Percentiles rank a stretch among this genome's conserved stretches.
Evolutionary conservation across 2,888 invertebrate genomes (phyloP).

Genomic region (Hoplodrina blanda): DNA sequence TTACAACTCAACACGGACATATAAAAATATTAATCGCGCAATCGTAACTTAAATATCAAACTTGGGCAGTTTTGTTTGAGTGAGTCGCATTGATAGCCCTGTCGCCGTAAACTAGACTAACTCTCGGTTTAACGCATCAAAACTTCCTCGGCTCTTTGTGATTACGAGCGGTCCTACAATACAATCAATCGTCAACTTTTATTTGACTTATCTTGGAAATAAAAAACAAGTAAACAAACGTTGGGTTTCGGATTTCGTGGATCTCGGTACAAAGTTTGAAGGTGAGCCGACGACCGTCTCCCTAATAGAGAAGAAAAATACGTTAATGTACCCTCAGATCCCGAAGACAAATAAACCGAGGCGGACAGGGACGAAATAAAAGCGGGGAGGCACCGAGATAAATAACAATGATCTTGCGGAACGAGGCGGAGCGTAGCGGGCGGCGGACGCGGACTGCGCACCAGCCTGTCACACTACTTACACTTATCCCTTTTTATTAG

Average conservation of each 20-base stretch:
- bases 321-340: slow-evolving; percentile 90
- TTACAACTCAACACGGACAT: slow-evolving; percentile 66
- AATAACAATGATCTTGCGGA: slow-evolving; percentile 88
- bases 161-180: slow-evolving; percentile 83
- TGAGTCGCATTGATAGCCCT: slow-evolving; percentile 69
- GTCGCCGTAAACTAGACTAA: slow-evolving; percentile 73
- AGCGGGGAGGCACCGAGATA: slow-evolving; percentile 85
- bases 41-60: slow-evolving; percentile 74
- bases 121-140: slow-evolving; percentile 78
- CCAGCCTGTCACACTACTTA: slow-evolving; percentile 75
- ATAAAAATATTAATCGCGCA: slow-evolving; percentile 70
- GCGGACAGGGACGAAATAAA: slow-evolving; percentile 88
- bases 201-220: slow-evolving; percentile 87
- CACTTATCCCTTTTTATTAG: slow-evolving; percentile 76
- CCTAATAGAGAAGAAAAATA: slow-evolving; percentile 91
- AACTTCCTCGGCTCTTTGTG: slow-evolving; percentile 75
- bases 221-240: slow-evolving; percentile 87
- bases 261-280: slow-evolving; percentile 85
- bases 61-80: slow-evolving; percentile 71
- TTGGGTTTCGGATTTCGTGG: slow-evolving; percentile 79
- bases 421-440: slow-evolving; percentile 65
- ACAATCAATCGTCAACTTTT: slow-evolving; percentile 90
- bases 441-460: slow-evolving; percentile 39
- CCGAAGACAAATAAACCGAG: slow-evolving; percentile 89
- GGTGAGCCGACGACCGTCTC: slow-evolving; percentile 87